Conservation (phyloP, 2,797 vertebrate genomes). For the Pteropus rufus region DNA sequence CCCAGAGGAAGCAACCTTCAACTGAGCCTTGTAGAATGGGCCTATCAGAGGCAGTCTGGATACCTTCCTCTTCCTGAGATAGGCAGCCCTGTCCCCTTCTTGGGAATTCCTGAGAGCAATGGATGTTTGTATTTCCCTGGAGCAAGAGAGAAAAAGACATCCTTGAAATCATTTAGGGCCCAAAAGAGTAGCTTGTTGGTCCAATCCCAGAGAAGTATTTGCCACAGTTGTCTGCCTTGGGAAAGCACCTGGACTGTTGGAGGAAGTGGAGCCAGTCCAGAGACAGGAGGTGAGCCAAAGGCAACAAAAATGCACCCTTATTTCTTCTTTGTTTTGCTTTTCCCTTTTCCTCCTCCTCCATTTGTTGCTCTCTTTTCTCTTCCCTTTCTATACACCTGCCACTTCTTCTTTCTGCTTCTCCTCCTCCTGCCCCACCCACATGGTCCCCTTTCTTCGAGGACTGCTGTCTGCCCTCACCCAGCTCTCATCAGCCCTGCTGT, state of each 20-base stretch:
- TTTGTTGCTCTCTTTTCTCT: not conserved
- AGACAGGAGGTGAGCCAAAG: not conserved
- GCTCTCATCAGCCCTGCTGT: constrained; percentile 96
- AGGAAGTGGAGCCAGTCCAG: not conserved
- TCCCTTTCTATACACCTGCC: not conserved
- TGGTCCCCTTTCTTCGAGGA: not conserved
- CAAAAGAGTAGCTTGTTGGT: not conserved
- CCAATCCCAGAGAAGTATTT: not conserved
- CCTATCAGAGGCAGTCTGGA: not conserved
- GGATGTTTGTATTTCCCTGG: not conserved
- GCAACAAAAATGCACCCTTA: not conserved
- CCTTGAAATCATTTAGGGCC: not conserved
- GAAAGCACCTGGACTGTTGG: fast-evolving
- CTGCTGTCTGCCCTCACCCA: constrained; percentile 66
- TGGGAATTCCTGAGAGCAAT: not conserved
- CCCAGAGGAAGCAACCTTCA: not conserved
- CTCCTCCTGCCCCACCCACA: not conserved
- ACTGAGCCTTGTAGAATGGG: not conserved
- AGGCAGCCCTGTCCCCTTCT: not conserved
- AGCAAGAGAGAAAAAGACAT: not conserved
- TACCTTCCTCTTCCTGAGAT: not conserved
- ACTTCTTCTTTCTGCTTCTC: not conserved
- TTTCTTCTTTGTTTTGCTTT: not conserved
- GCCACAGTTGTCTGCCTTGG: not conserved
- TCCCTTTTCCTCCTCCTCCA: not conserved